Base-by-base conservation (phyloP, 23 tunicate genomes). In the Ciona savignyi region DNA sequence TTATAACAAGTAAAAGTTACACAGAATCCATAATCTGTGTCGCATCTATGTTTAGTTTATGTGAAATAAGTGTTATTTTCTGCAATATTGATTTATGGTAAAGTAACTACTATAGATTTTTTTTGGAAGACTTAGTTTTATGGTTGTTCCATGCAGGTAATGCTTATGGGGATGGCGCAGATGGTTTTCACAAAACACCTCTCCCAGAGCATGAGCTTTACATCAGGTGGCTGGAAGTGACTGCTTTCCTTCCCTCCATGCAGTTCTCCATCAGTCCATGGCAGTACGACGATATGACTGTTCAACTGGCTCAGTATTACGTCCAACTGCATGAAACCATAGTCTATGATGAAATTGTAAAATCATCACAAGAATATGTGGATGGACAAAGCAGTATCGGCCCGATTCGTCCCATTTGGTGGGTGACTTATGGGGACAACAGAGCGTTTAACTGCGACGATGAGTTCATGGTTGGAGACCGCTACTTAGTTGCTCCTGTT, bases 211-310 rank as follows among this genome's bases (percentile, higher is more conserved):
- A 77, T n/a, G 96, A 89, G 74, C 78, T 89, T 29, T 89, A 69
- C 49, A 81, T 87, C 56, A 74, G 95, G 20, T 87, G 95, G 95
- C 42, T 87, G 29, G 76, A 87, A 72, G 71, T 87, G 63, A 30
- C 83, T 23, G 95, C 86, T n/a, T 87, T 81, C 60, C 65, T 87
- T 9, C 95, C 87, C 0, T 71, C 70, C 73, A 81, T 87, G 87
- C 88, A 89, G 56, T 89, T 82, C 63, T 89, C 96, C n/a, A 74
- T 89, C 27, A 65, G 85, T 6, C 96, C 96, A 2, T 89, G 96
- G 96, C 87, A 89, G 6, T 89, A 89, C 65, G 96, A 89, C 69
- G 77, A 51, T 1, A 81, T 78, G 33, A 84, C 77, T 20, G 74
- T 72, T 2, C 33, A 30, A 30, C 66, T 89, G 2, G 87, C 88